These are phyloP conservation scores for Prunella himalayana DNA, from an alignment of 2,113 vertebrate species.

Conservation along the genomic window DNA sequence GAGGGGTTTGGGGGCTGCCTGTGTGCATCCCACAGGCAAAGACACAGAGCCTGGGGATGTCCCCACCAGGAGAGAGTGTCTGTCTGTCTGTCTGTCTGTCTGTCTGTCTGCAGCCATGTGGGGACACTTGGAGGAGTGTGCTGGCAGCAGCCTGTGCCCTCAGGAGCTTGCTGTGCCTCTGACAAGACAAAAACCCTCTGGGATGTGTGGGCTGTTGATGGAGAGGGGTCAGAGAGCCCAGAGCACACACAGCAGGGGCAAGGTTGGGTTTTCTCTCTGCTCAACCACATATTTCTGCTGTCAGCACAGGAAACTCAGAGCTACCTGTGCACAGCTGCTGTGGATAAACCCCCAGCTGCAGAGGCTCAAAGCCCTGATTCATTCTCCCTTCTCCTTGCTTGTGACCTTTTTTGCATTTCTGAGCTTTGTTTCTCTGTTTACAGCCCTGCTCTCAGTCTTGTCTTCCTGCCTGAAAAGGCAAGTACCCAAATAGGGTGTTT, in stretches of 20 bases:
- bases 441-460: background rate
- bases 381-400: background rate
- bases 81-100: background rate
- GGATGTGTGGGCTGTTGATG: background rate
- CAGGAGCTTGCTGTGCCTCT: background rate
- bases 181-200: background rate
- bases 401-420: background rate
- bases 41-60: accelerated
- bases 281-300: background rate
- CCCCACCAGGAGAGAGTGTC: background rate
- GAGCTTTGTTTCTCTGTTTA: background rate
- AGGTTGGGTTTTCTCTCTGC: background rate
- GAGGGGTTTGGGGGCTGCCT: background rate
- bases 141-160: background rate
- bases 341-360: background rate
- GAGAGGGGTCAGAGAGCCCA: background rate
- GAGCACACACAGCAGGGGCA: background rate
- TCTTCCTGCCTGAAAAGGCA: background rate
- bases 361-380: background rate
- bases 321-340: background rate
- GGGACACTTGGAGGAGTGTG: background rate
- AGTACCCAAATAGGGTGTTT: background rate
- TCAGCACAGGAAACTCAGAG: accelerated
- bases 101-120: accelerated
- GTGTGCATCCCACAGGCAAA: background rate